A percentile compares a stretch with the other conserved stretches of the same genome.
Evolutionary conservation across 2,888 invertebrate genomes (phyloP).

Genomic region (Sarcophaga carnaria): DNA sequence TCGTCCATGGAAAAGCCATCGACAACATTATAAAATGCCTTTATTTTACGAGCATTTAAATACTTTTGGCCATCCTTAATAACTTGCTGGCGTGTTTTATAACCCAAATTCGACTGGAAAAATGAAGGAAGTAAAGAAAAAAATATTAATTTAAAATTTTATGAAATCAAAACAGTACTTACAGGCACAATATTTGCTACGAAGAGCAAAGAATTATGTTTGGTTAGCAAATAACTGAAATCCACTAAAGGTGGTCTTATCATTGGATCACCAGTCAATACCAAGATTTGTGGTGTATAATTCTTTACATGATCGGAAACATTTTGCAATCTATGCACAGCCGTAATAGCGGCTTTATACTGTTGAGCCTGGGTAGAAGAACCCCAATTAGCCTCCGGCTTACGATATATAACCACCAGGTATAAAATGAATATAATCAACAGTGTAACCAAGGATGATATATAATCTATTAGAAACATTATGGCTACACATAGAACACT

Average conservation of each 20-base stretch:
- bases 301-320: conserved; percentile 98
- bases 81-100: conserved; percentile 85
- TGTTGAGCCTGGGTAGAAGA: conserved; percentile 98
- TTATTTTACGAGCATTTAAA: conserved; percentile 91
- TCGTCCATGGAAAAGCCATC: conserved; percentile 88
- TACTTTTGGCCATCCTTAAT: conserved; percentile 89
- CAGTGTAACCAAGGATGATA: conserved; percentile 95
- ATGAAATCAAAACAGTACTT: conserved; percentile 72
- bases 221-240: conserved; percentile 95
- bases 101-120: conserved; percentile 84
- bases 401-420: conserved; percentile 94
- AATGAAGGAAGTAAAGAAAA: background rate
- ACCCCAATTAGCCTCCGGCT: conserved; percentile 99
- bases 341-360: conserved; percentile 94
- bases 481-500: conserved; percentile 92
- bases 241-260: conserved; percentile 94
- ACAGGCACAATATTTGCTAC: conserved; percentile 94
- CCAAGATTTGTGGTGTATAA: conserved; percentile 94
- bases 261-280: conserved; percentile 92
- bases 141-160: background rate
- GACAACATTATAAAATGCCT: conserved; percentile 92
- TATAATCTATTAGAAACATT: conserved; percentile 97
- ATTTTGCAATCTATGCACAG: conserved; percentile 90
- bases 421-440: conserved; percentile 94
- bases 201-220: conserved; percentile 93